Evolutionary conservation across 2,113 vertebrate species (phyloP), one percentile per base, ranked within the genome.

Genomic region (Climacteris rufus): DNA sequence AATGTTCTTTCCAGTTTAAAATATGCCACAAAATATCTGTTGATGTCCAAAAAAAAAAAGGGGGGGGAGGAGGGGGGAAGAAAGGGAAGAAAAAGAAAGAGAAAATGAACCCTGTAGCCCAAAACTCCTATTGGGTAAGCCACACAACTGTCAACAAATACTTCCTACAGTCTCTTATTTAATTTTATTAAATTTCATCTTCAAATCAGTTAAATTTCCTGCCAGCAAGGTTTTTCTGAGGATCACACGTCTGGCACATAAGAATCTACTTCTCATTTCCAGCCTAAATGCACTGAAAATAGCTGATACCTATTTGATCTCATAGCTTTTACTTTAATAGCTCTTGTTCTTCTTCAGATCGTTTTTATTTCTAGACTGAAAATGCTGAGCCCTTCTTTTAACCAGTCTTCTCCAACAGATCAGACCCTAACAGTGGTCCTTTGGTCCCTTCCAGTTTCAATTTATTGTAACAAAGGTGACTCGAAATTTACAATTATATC

Each of bases 131-230:
- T 0, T 11, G 2, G 18, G 28, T 40, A 83, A 90, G 45, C 13
- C 53, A 83, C 25, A 27, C 4, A 76, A 49, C 49, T 60, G 42
- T 57, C 40, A 61, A 72, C 24, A 94, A 77, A 89, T 52, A 78
- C 7, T 14, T 80, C n/a, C 80, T 69, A 44, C 31, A 65, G 45
- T 66, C 37, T 80, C 7, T 71, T 71, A 63, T 6, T 45, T 28
- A 77, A 77, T 20, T 83, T 88, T 45, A 81, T 53, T 50, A 74
- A 70, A 14, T 57, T 33, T 84, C 33, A 37, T 49, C 47, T 78
- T 19, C 22, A 80, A 95, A 81, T 82, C 14, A 59, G 60, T 72
- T 71, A 66, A n/a, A 78, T 84, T 93, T 84, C 35, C 61, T 85
- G 27, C 31, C 35, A 70, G 18, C 30, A 70, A 82, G 81, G 33